Evolutionary conservation across 2,888 invertebrate genomes (phyloP), one percentile per base, ranked within the genome.

Genomic region (Thymelicus acteon): DNA sequence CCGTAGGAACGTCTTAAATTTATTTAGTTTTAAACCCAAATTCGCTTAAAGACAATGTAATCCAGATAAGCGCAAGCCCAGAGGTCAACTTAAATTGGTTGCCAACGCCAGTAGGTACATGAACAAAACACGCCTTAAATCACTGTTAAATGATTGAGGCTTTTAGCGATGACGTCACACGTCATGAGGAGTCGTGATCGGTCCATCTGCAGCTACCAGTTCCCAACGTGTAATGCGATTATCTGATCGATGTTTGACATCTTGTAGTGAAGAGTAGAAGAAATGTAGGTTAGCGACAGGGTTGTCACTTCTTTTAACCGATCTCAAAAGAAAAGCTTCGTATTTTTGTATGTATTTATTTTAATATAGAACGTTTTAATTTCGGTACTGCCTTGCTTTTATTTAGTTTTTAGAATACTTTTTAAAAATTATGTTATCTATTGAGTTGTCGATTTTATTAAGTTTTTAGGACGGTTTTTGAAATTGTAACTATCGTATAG

Each of bases 201-300:
- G 68, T 60, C 72, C 74, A 48, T 67, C 67, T 60, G 8, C 48
- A 7, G 67, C 67, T 67, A 60, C 67, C 49, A 67, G 67, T 37
- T 60, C 39, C 52, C 60, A 73, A 72, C 64, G 63, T 66, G 73
- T 66, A 68, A 57, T 61, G 54, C 70, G 39, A 80, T 79, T 86
- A 85, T 57, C 57, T 57, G 57, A 87, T 88, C 87, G 84, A 81
- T 84, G 80, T 70, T 73, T 73, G 82, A 78, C 80, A 88, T 87
- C 86, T 85, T 40, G 12, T 58, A 58, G 58, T 60, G 60, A 40
- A 40, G 37, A 58, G 40, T 39, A 31, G 58, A 66, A 65, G 57
- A 65, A 57, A 65, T 57, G 65, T 69, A 52, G 72, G 67, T 60
- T 67, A 72, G n/a, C 7, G 0, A 2, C 40, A 60, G 60, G 60